Evolutionary conservation across 2,113 vertebrate species (phyloP), one percentile per base, ranked within the genome.

Genomic region (Triplophysa rosa): DNA sequence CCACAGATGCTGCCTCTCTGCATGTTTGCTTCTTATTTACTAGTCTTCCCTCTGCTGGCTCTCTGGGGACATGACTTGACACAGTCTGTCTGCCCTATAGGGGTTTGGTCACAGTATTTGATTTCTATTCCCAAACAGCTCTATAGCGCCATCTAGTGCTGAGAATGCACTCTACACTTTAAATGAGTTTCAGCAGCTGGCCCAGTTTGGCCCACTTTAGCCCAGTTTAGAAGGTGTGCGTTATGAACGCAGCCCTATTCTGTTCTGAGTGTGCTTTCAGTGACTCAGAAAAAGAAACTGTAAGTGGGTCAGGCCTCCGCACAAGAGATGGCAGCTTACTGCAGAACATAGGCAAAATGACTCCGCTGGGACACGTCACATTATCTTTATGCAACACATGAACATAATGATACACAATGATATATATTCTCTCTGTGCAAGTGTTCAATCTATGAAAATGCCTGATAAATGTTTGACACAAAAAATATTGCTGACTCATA

Each of bases 181-280:
- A 42, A 21, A n/a, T 3, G 16, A 66, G 17, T 59, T 84, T 58
- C 40, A 66, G 37, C 70, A 45, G 47, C 69, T 85, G 84, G 61
- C 84, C 84, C 84, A 85, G 78, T 85, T 85, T 81, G 72, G 49
- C 58, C 52, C 61, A 66, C 52, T 81, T 86, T 81, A 83, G 79
- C 79, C 82, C 82, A 86, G 66, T 85, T 85, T 79, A 21, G 58
- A 65, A 9, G 56, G 74, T 58, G 62, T 74, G 69, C 26, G 24
- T 79, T 54, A 21, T 73, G 65, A 73, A 47, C 66, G 63, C 21
- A n/a, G 67, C 42, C 52, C 24, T 79, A 65, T 70, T 80, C 67
- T 40, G 54, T 67, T 62, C 67, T 7, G 73, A 17, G 24, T 37
- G 29, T 67, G 71, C 59, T 77, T 45, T 77, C 23, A 80, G 72